These are phyloP conservation scores for Euschistus heros DNA, from an alignment of 1,140 invertebrate genomes.

Conservation along the genomic window DNA sequence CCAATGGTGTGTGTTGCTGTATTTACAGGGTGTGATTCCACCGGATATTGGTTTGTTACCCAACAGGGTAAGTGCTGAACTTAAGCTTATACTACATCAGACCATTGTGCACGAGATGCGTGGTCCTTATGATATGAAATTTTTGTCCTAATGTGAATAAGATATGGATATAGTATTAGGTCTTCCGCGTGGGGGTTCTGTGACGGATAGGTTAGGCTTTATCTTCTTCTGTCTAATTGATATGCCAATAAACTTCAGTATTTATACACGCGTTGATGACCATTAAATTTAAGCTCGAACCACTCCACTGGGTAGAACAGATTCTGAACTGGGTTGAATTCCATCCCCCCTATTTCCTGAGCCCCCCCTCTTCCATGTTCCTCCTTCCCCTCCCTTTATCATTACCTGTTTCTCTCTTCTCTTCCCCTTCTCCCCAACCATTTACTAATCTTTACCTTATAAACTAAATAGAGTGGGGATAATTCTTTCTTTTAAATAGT, in stretches of 20 bases:
- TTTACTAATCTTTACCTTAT: neutral
- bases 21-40: slow-evolving; percentile 24
- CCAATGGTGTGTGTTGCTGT: slow-evolving; percentile 23
- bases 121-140: neutral
- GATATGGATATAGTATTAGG: too few species aligned
- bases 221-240: too few species aligned
- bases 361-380: neutral
- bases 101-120: neutral
- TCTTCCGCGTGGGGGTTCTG: neutral
- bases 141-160: too few species aligned
- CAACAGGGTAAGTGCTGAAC: slow-evolving; percentile 12
- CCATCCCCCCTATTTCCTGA: slow-evolving; percentile 1
- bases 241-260: neutral
- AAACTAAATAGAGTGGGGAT: neutral
- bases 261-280: neutral
- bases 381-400: slow-evolving; percentile 4
- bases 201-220: neutral
- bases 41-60: slow-evolving; percentile 21
- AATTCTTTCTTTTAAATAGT: neutral
- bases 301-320: neutral
- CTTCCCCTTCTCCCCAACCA: neutral
- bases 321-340: slow-evolving; percentile 10
- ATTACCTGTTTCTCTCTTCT: slow-evolving; percentile 10
- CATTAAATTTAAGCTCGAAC: neutral
- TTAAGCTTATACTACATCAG: neutral